Percentiles rank a stretch among this genome's conserved stretches.
These are phyloP conservation scores for Botia kubotai DNA, from an alignment of 2,797 vertebrate species.

Conservation along the genomic window DNA sequence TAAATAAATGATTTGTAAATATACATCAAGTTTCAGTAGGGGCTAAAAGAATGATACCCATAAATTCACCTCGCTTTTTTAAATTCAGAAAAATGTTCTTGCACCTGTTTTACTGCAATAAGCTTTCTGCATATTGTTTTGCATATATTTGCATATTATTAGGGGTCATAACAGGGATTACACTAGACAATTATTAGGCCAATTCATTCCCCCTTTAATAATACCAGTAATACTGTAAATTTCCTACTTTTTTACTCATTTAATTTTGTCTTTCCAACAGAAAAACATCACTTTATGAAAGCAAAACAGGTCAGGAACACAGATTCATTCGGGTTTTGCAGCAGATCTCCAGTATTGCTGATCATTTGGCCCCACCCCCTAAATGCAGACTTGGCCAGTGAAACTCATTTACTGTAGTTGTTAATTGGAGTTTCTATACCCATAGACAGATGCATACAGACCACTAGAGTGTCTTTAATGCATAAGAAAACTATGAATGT, in stretches of 20 bases:
- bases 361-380: background rate
- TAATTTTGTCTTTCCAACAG: background rate
- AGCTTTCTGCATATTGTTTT: background rate
- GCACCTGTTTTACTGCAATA: background rate
- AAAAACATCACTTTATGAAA: background rate
- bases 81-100: background rate
- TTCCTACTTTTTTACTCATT: no score
- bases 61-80: no score
- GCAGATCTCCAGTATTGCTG: no score
- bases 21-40: background rate
- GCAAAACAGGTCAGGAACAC: background rate
- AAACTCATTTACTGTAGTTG: background rate
- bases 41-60: background rate
- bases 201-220: background rate
- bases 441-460: background rate
- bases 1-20: background rate
- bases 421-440: background rate
- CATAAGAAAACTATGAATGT: conserved; percentile 7
- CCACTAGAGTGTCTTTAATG: background rate
- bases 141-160: no score
- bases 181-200: background rate
- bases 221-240: background rate
- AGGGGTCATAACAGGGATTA: background rate
- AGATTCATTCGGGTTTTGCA: background rate
- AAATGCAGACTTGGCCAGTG: background rate